These are phyloP conservation scores for Chymomyza caudatula DNA, from an alignment of 2,888 invertebrate species.

Conservation along the genomic window DNA sequence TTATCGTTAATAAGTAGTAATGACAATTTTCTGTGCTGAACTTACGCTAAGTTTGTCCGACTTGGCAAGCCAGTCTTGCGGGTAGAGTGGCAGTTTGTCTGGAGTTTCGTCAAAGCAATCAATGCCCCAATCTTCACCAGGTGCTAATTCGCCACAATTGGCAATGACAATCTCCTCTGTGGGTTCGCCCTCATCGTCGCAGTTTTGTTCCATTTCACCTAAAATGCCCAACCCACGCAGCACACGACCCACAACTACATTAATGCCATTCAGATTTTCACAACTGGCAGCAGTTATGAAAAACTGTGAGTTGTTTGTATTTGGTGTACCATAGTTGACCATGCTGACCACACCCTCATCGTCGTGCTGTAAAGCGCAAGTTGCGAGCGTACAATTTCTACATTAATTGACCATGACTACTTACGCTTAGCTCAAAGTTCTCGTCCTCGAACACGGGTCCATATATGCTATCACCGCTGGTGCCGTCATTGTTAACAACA, in stretches of 20 bases:
- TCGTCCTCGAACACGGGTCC: constrained; percentile 94
- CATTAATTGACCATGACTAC: constrained; percentile 41
- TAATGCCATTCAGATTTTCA: constrained; percentile 87
- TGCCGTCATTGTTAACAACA: constrained; percentile 88
- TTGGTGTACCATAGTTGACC: constrained; percentile 86
- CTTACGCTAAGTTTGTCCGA: constrained; percentile 57
- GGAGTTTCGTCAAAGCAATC: constrained; percentile 84
- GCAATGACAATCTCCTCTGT: constrained; percentile 82
- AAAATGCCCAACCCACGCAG: constrained; percentile 86
- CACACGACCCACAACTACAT: constrained; percentile 91
- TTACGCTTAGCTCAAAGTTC: constrained; percentile 84
- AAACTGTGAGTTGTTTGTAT: constrained; percentile 97
- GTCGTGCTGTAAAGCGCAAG: constrained; percentile 79
- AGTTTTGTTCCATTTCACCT: constrained; percentile 83
- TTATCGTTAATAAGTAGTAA: neutral
- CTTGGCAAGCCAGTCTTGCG: constrained; percentile 83
- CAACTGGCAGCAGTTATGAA: constrained; percentile 90
- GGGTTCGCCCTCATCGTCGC: constrained; percentile 81
- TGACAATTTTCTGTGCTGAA: neutral
- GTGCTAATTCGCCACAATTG: constrained; percentile 86
- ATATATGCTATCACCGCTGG: constrained; percentile 96
- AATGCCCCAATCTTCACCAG: constrained; percentile 82
- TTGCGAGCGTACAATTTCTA: constrained; percentile 76
- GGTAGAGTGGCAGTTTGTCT: constrained; percentile 87
- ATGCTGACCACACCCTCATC: constrained; percentile 85